Evolutionary conservation across 2,113 vertebrate genomes (phyloP), one percentile per base, ranked within the genome.

Genomic region (Nibea coibor): DNA sequence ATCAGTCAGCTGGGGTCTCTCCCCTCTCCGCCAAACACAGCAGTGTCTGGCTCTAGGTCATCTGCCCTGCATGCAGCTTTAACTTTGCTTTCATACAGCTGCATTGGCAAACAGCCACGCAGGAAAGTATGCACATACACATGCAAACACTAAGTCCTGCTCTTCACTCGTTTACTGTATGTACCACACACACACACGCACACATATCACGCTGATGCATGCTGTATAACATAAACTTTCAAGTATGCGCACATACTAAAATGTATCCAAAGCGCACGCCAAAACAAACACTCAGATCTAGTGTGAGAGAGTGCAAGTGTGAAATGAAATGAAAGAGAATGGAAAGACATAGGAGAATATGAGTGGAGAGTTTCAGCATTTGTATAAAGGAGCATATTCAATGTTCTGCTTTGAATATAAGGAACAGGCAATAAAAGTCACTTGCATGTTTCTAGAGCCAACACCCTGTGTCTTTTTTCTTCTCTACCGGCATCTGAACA

Each of bases 341-440:
- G 70, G 83, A 86, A 73, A 81, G 24, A 24, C 11, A 59, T 26
- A 48, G 45, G 50, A 31, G 26, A 71, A 74, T 78, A 83, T 74
- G 68, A 80, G 65, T 69, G 24, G 22, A 75, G 53, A 51, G 24
- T 75, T 78, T 76, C 61, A 69, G n/a, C 70, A 81, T 65, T 63
- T 53, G 53, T 77, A 45, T 26, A 68, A 85, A 78, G 50, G 8
- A 9, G 54, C 54, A 76, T 72, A 59, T 78, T 70, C 39, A 82
- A 74, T 85, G 84, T 84, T 80, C 76, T 70, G 48, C 71, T 86
- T 85, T 77, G 51, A 84, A 87, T 26, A 56, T 28, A 68, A 72
- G 47, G 20, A 53, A 77, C 50, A 82, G 42, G 47, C 12, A 75
- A n/a, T 1, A 65, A 22, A 77, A 72, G 35, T 15, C 31, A 50